Percentiles rank a stretch among this genome's conserved stretches.
Conservation (phyloP, 2,113 vertebrate genomes). For the human (Homo sapiens) region DNA sequence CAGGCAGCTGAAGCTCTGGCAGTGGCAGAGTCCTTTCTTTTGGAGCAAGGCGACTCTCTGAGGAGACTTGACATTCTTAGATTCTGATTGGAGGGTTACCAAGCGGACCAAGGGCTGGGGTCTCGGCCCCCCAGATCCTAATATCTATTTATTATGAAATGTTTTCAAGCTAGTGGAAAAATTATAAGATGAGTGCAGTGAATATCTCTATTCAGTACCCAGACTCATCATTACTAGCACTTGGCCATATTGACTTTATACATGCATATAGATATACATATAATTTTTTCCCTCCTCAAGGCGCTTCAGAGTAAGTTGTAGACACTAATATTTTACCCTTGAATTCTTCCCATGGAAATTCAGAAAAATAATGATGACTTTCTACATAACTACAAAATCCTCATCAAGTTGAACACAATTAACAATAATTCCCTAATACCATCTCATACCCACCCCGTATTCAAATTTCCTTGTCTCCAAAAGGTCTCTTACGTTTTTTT, state of each 20-base stretch:
- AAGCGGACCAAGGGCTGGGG: accelerated
- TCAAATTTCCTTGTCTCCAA: background rate
- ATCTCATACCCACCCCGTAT: too few relatives aligned
- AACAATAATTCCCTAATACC: background rate
- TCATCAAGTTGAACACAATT: background rate
- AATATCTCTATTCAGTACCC: background rate
- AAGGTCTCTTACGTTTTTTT: background rate
- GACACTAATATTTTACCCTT: background rate
- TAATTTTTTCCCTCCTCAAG: background rate
- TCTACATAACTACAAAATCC: background rate
- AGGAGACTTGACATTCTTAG: background rate
- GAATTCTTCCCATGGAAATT: background rate
- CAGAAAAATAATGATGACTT: background rate
- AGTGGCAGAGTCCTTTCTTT: background rate
- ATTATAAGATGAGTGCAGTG: background rate
- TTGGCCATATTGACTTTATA: background rate
- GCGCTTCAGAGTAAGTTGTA: background rate
- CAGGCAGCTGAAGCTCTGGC: background rate
- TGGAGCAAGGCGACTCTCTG: too few relatives aligned
- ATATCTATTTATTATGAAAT: background rate
- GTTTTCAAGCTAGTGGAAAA: background rate
- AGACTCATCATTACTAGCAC: background rate
- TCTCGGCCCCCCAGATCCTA: background rate
- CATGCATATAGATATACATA: background rate
- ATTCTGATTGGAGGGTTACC: background rate